A percentile compares a stretch with the other conserved stretches of the same genome.
Evolutionary conservation across 2,113 vertebrate species (phyloP).

Genomic region (Struthidea cinerea): DNA sequence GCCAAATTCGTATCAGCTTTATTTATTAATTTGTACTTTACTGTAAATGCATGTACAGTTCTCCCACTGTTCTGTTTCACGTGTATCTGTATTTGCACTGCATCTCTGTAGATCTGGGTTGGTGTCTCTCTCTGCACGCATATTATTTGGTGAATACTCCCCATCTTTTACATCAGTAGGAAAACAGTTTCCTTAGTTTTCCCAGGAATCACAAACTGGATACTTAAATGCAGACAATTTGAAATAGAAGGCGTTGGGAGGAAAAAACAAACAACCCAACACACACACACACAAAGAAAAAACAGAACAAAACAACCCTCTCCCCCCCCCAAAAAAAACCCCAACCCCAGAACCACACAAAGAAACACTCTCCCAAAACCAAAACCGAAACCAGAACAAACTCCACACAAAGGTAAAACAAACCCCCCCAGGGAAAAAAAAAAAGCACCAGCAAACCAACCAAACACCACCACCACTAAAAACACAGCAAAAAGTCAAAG

Average conservation of each 20-base stretch:
- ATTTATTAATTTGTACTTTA: background rate
- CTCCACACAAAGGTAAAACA: background rate
- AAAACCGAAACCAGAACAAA: background rate
- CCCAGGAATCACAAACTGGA: background rate
- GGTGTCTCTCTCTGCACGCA: background rate
- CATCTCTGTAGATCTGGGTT: no score
- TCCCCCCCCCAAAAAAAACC: rapidly evolving
- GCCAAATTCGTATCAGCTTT: background rate
- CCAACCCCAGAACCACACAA: background rate
- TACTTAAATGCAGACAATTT: background rate
- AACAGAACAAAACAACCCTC: background rate
- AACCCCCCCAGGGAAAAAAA: background rate
- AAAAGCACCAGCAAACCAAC: background rate
- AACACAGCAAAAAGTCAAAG: background rate
- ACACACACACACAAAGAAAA: no score
- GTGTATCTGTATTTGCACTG: background rate
- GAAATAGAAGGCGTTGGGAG: background rate
- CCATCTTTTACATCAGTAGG: background rate
- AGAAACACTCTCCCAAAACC: background rate
- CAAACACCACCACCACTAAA: background rate
- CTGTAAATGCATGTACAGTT: rapidly evolving
- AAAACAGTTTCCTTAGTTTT: background rate
- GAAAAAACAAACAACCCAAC: no score
- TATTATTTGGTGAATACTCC: background rate
- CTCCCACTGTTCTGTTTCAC: background rate